Base-by-base conservation (phyloP, 2,113 vertebrate genomes). In the Reinhardtius hippoglossoides region DNA sequence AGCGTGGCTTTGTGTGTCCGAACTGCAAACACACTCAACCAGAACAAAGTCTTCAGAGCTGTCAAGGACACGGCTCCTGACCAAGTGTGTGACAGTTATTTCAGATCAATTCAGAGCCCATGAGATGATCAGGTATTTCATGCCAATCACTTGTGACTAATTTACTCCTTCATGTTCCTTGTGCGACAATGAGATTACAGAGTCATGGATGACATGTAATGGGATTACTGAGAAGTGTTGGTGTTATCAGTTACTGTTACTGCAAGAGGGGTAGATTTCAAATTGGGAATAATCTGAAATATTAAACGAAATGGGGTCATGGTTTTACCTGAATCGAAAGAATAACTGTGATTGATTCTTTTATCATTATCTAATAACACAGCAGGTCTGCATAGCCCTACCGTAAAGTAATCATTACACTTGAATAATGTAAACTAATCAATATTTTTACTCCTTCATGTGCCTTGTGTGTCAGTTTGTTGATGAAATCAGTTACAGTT, bases 81-180 rank as follows among this genome's bases (percentile, higher is more conserved):
- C 50, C 24, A n/a, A 73, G 64, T 71, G 9, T 71, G 52, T 66
- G 72, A 70, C 70, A 57, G 60, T 44, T 71, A 71, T 81, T 77
- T 75, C 71, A 59, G 6, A 63, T 70, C 64, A 50, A 8, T 21
- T 82, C 48, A 59, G 58, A 70, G 65, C 74, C 67, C 71, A 42
- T 71, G 78, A 73, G 71, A 81, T 64, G 75, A 80, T 83, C 71
- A 58, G 69, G 66, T 78, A 78, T 89, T 87, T 86, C 74, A 88
- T 63, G 50, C 78, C 65, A 52, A 71, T 89, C 74, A 82, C 46
- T 84, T 75, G 75, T 74, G 78, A 84, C 78, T 79, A 84, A 88
- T 88, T 85, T 87, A 16, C 55, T 75, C 77, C 81, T 74, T 46
- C 79, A 18, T 76, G 70, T 83, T 70, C 68, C 61, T 57, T 66